Evolutionary conservation across 1,140 invertebrate species (phyloP).

Genomic region (Drosophila aff.): DNA sequence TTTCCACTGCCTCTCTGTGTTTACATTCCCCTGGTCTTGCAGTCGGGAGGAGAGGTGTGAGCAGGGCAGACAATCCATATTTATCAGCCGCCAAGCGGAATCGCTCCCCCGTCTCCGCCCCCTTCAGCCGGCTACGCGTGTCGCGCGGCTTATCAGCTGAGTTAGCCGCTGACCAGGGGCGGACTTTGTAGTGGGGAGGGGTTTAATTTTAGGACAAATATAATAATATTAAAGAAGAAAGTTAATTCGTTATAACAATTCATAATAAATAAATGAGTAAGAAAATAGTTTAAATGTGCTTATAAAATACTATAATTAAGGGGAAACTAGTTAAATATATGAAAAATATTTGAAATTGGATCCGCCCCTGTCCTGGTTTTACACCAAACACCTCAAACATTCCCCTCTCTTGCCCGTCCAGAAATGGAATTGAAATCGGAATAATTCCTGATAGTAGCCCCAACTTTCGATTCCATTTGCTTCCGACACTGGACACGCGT

Average conservation of each 20-base stretch:
- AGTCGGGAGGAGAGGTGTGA: neutral
- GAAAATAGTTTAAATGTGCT: neutral
- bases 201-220: neutral
- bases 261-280: neutral
- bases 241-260: too few species aligned
- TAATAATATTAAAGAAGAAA: too few species aligned
- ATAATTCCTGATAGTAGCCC: conserved; percentile 4
- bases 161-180: neutral
- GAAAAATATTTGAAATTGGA: too few species aligned
- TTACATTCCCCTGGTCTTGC: conserved; percentile 29
- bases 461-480: conserved; percentile 21
- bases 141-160: conserved; percentile 22
- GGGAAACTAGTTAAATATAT: too few species aligned
- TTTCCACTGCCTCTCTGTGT: conserved; percentile 13
- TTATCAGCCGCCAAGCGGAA: conserved; percentile 30
- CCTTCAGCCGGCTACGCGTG: neutral
- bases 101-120: neutral
- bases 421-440: conserved; percentile 15
- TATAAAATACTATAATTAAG: neutral
- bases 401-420: neutral
- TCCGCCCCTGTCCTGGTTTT: neutral
- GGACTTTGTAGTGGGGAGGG: neutral
- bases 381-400: conserved; percentile 12
- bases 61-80: conserved; percentile 17
- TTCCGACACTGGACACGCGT: conserved; percentile 19